Evolutionary conservation across 2,888 invertebrate species (phyloP).

Genomic region (Dolichopus griseipennis): DNA sequence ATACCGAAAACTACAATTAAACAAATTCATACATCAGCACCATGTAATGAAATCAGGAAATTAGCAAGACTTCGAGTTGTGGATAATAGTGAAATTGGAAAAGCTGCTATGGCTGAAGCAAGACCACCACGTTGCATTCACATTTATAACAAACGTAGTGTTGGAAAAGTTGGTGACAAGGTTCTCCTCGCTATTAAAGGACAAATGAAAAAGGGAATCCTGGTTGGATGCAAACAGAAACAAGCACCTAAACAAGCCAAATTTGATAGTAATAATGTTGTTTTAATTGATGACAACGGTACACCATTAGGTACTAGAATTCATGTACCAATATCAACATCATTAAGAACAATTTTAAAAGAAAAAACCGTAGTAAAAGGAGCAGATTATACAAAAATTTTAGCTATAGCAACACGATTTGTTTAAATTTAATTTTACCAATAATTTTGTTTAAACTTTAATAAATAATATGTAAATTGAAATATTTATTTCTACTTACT

Average conservation of each 20-base stretch:
- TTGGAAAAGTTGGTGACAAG: conserved; percentile 65
- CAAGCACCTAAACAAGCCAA: conserved; percentile 75
- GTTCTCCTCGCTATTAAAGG: conserved; percentile 90
- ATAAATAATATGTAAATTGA: not conserved
- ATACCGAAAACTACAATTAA: not conserved
- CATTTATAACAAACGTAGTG: conserved; percentile 73
- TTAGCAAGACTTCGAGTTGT: conserved; percentile 80
- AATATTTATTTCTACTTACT: not conserved
- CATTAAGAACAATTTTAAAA: conserved; percentile 73
- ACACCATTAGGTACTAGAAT: conserved; percentile 92
- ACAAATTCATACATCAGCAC: conserved; percentile 51
- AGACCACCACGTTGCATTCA: conserved; percentile 90
- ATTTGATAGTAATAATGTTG: conserved; percentile 92
- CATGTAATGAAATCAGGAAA: conserved; percentile 59
- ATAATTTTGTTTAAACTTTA: not conserved
- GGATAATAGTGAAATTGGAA: conserved; percentile 93
- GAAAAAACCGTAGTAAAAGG: conserved; percentile 71
- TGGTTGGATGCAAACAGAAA: conserved; percentile 78
- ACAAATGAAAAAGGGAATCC: conserved; percentile 85
- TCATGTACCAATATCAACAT: conserved; percentile 87
- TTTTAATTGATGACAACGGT: conserved; percentile 90
- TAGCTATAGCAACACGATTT: conserved; percentile 84
- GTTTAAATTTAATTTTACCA: conserved; percentile 46
- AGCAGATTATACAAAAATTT: conserved; percentile 83
- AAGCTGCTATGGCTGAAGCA: conserved; percentile 88